These are phyloP conservation scores for Corythornis vintsioides DNA, from an alignment of 2,113 vertebrate genomes.

Conservation along the genomic window DNA sequence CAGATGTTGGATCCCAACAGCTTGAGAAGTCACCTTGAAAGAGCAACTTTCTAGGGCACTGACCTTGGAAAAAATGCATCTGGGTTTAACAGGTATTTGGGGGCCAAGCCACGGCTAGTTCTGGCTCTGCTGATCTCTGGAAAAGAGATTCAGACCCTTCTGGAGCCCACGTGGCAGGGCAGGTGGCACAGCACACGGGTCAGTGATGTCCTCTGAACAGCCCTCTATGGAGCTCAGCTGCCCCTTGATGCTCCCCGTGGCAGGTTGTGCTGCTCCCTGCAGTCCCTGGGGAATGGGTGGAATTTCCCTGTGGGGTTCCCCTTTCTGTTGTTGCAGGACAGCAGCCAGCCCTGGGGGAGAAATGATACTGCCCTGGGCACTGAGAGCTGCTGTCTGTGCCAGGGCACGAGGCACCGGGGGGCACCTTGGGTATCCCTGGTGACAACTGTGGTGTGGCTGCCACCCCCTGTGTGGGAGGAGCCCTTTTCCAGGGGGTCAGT, in stretches of 20 bases:
- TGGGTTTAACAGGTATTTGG: neutral
- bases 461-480: neutral
- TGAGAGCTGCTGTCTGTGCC: neutral
- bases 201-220: neutral
- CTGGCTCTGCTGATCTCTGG: neutral
- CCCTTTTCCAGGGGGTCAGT: neutral
- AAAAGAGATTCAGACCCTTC: neutral
- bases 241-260: accelerated
- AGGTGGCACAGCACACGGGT: neutral
- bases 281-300: neutral
- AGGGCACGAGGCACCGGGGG: neutral
- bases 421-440: accelerated
- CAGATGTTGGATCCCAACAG: slow-evolving; percentile 3
- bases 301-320: neutral
- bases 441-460: accelerated
- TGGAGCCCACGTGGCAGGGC: neutral
- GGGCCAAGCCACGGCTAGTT: neutral
- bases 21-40: slow-evolving; percentile 22
- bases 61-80: neutral
- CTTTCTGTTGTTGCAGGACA: neutral
- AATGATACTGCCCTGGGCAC: neutral
- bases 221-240: neutral
- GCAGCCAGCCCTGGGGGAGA: neutral
- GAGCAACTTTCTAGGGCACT: neutral
- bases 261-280: no score